Base-by-base conservation (phyloP, 2,888 invertebrate genomes). In the Phlogophora meticulosa region DNA sequence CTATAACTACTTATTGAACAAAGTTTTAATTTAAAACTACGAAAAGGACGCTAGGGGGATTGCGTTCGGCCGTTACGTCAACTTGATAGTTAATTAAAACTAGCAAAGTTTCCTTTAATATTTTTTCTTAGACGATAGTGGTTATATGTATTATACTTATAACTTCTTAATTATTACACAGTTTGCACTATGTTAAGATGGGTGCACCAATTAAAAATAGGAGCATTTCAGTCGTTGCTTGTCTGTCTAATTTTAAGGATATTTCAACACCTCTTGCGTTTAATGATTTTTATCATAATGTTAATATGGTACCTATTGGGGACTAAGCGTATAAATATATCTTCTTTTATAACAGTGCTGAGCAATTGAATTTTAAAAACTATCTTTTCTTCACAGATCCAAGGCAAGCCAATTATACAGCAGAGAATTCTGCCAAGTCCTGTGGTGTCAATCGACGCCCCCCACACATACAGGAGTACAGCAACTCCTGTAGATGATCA, bases 401-500 rank as follows among this genome's bases (percentile, higher is more conserved):
- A 94, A 87, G 95, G 95, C 68, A 95, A 95, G 83, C 95, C 95
- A 13, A 90, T 95, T 56, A 94, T 95, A 20, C 95, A 94, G 84
- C 95, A 95, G 78, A 85, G 92, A 49, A 95, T 95, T 60, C 87
- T 94, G 59, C 95, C 95, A 2, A 95, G 94, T 64, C 95, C 95
- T 24, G 93, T 91, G 22, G 92, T 95, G 28, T 93, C 93, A 28
- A 92, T 95, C 61, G 93, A 95, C 64, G 82, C 85, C 11, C 94
- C 93, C 0, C 88, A 90, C 22, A 81, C 59, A 36, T 85, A 85
- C 38, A 56, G 59, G 22, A 90, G 89, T 76, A 91, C 92, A 1
- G 70, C 89, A 0, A 79, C 86, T 4, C 91, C 94, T 0, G 89
- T 89, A 1, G 95, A 95, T 51, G 95, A 95, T 62, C 95, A 93